These are phyloP conservation scores for Anthonomus grandis DNA, from an alignment of 1,140 invertebrate genomes.

Conservation along the genomic window DNA sequence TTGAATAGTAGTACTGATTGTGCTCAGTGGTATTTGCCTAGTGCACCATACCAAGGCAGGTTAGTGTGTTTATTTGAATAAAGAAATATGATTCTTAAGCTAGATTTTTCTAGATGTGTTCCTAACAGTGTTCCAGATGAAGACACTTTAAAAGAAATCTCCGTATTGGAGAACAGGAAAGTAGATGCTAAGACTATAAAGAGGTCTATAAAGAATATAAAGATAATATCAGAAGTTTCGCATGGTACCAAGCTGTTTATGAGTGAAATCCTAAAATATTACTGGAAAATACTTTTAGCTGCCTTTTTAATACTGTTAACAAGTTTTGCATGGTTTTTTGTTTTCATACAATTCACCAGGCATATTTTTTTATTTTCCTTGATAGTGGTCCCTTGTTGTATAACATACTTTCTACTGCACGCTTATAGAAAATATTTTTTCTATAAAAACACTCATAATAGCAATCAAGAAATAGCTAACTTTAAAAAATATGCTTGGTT, in stretches of 20 bases:
- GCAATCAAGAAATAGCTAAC: neutral
- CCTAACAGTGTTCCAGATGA: neutral
- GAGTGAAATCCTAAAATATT: neutral
- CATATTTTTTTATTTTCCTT: neutral
- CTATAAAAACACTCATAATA: neutral
- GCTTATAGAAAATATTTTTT: neutral
- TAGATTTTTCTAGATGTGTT: neutral
- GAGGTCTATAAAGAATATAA: neutral
- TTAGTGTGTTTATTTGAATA: no score
- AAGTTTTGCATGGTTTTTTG: neutral
- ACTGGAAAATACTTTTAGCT: neutral
- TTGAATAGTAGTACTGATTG: neutral
- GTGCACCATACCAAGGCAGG: neutral
- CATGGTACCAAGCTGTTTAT: neutral
- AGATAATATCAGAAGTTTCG: neutral
- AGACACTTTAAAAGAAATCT: neutral
- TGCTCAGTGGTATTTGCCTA: slow-evolving; percentile 1
- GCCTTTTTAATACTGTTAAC: neutral
- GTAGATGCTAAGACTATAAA: neutral
- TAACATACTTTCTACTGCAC: neutral
- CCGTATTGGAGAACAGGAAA: neutral
- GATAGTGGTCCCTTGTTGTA: neutral
- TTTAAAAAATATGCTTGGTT: neutral
- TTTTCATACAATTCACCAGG: neutral
- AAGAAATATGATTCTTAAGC: neutral